Percentiles rank a stretch among this genome's conserved stretches.
Conservation (phyloP, 2,113 vertebrate genomes). For the Daboia siamensis region DNA sequence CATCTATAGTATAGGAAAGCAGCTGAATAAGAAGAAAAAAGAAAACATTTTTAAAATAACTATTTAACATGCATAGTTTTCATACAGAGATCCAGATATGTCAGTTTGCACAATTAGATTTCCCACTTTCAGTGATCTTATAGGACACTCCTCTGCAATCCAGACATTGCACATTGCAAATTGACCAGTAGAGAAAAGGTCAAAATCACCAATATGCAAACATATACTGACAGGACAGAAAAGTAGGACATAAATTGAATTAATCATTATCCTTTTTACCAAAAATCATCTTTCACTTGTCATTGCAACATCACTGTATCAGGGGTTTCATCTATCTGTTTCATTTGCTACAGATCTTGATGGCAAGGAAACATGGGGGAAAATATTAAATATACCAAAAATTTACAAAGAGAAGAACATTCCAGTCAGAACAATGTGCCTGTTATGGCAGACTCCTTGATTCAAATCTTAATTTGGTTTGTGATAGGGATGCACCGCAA, state of each 20-base stretch:
- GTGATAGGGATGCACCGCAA: conserved; percentile 36
- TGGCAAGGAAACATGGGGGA: background rate
- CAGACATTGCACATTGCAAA: background rate
- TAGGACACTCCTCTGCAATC: background rate
- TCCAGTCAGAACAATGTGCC: background rate
- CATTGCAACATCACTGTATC: background rate
- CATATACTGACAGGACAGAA: background rate
- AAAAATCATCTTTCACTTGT: background rate
- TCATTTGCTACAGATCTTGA: background rate
- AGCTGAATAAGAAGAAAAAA: background rate
- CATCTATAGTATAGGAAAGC: background rate
- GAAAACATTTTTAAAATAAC: background rate
- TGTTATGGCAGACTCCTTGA: background rate
- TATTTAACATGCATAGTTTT: background rate
- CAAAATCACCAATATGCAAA: background rate
- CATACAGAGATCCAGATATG: background rate
- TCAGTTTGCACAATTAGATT: background rate
- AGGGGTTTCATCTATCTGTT: background rate
- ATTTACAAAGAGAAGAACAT: background rate
- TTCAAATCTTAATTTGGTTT: background rate
- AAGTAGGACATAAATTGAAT: background rate
- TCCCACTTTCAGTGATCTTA: background rate
- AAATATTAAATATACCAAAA: background rate
- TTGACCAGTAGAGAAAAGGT: background rate
- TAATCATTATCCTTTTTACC: background rate